Conservation (phyloP, 2,113 vertebrate genomes). For the Epinephelus cyanopodus region DNA sequence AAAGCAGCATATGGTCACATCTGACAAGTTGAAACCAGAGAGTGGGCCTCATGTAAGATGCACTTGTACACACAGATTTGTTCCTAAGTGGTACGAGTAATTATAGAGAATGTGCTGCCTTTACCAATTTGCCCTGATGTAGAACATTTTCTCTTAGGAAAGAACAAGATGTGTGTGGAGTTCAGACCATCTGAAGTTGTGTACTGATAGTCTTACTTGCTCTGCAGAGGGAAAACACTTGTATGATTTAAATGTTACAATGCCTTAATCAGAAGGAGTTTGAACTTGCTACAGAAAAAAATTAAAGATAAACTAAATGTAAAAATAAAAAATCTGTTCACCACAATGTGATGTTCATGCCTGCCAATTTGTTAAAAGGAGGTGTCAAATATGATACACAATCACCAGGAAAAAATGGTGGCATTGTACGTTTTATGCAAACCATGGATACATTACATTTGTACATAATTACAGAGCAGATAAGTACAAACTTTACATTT, state of each 20-base stretch:
- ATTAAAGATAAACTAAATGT: neutral
- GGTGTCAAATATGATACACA: neutral
- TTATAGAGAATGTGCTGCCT: neutral
- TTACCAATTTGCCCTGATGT: neutral
- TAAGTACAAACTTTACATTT: too few species aligned
- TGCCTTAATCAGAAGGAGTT: neutral
- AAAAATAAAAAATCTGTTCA: neutral
- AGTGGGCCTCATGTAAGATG: neutral
- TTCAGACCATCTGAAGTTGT: neutral
- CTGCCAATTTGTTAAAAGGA: too few species aligned
- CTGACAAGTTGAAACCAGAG: neutral
- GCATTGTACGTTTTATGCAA: too few species aligned
- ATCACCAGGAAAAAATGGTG: too few species aligned
- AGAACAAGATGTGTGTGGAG: too few species aligned
- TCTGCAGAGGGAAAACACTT: neutral
- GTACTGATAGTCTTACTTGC: neutral
- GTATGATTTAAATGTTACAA: neutral
- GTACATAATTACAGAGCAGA: too few species aligned
- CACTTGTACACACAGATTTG: neutral
- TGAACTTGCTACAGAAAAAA: neutral
- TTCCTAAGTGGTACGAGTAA: neutral
- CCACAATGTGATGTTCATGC: neutral
- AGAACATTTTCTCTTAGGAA: neutral
- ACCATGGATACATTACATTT: too few species aligned
- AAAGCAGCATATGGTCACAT: neutral